Percentiles rank a stretch among this genome's conserved stretches.
phyloP scores from a whole-genome alignment of 2,888 invertebrate species.

The Ischnura elegans region DNA sequence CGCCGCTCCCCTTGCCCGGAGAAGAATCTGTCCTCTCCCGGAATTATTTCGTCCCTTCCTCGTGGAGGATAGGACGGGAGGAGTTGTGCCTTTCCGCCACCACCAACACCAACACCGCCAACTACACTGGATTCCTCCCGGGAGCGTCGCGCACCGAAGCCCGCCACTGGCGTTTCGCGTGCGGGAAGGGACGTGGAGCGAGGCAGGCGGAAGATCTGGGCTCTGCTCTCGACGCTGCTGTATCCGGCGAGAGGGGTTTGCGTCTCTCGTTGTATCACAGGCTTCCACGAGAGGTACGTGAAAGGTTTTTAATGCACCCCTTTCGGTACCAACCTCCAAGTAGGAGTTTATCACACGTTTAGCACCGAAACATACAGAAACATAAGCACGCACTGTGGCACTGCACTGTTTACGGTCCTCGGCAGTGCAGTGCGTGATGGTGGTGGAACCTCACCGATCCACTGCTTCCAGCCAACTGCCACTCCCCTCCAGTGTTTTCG shows the following conservation, averaged over 20 bases:
- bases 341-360: too few species aligned
- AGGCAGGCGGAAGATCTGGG: neutral
- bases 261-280: neutral
- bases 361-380: too few species aligned
- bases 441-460: neutral
- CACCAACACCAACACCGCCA: too few species aligned
- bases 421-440: neutral
- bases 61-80: neutral
- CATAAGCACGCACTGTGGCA: too few species aligned
- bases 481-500: slow-evolving; percentile 17
- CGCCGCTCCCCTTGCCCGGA: neutral
- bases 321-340: too few species aligned
- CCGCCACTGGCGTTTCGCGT: neutral
- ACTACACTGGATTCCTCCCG: too few species aligned
- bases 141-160: neutral
- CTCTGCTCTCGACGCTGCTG: neutral
- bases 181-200: neutral
- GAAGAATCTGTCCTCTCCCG: neutral
- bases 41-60: neutral
- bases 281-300: neutral
- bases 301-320: too few species aligned
- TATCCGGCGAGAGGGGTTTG: too few species aligned
- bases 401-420: neutral
- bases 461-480: neutral
- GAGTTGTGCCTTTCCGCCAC: too few species aligned